Conservation (phyloP, 2,113 vertebrate genomes). For the Burhinus oedicnemus region DNA sequence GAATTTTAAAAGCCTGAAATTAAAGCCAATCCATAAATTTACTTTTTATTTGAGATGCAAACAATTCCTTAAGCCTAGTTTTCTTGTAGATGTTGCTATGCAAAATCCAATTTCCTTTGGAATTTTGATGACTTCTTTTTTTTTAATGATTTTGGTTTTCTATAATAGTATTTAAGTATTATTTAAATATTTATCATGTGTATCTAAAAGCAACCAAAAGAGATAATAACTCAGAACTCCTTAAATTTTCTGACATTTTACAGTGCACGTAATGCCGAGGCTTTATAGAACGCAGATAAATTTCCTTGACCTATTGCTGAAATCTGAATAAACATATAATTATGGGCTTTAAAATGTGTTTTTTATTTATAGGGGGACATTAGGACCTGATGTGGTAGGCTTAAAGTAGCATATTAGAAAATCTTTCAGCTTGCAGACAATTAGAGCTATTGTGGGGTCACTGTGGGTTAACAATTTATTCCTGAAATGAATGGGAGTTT, state of each 20-base stretch:
- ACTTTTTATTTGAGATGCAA: background rate
- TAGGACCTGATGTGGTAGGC: background rate
- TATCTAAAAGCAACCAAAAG: background rate
- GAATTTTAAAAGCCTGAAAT: background rate
- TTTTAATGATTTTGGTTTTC: background rate
- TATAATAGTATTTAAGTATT: background rate
- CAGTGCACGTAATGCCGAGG: background rate
- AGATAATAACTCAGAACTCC: background rate
- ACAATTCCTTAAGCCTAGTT: background rate
- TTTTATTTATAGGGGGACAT: background rate
- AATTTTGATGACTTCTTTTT: background rate
- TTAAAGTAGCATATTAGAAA: constrained; percentile 12
- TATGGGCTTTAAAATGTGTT: background rate
- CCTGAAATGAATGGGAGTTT: background rate
- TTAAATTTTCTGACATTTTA: background rate
- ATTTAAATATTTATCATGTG: background rate
- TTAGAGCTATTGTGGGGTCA: background rate
- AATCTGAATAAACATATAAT: constrained; percentile 43
- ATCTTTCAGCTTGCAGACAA: constrained; percentile 5
- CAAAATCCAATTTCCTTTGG: background rate
- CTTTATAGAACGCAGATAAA: background rate
- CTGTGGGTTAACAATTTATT: background rate
- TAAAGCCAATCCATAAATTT: background rate
- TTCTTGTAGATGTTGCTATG: background rate
- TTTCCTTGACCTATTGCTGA: constrained; percentile 22